Base-by-base conservation (phyloP, 1,140 invertebrate genomes). In the Eurosta solidaginis region DNA sequence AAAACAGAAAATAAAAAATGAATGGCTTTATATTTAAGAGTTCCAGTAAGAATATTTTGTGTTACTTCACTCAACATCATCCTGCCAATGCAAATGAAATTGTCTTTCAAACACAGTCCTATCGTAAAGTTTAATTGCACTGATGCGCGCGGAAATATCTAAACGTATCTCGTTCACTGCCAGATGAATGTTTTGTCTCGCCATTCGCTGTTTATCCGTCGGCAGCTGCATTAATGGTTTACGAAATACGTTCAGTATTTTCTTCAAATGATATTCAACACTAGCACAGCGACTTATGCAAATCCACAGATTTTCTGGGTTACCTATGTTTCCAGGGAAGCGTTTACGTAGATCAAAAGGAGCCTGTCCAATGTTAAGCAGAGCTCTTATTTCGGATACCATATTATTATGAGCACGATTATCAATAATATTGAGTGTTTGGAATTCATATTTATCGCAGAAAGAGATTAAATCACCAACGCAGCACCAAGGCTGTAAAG, bases 371-470 rank as follows among this genome's bases (percentile, higher is more conserved):
- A n/a, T 33, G 6, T 78, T 82, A 2, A 86, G 63, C 73, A 86
- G 25, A 0, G 81, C 78, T 1, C 82, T 79, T 45, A 86, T 83
- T 76, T 86, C 85, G 33, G 79, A 80, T 10, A 85, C 81, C 33
- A 86, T 86, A 36, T 83, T 82, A 76, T 85, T 84, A 20, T 86
- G 85, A 0, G 81, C 81, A 78, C 76, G 81, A 10, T 82, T 78
- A 40, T 85, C 85, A 0, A 80, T 78, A 0, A 83, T 81, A 50
- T 83, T 84, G 3, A 86, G 40, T 0, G 85, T 81, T 49, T 82
- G 84, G 77, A 85, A 86, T 79, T 86, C 85, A 76, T 86, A 85
- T 80, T 86, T 86, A 78, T 86, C 85, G 63, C 85, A 86, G 68
- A 86, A 86, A 27, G 81, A 81, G 81, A 86, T 86, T n/a, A 86